Base-by-base conservation (phyloP, 2,888 invertebrate genomes). In the Myopa tessellatipennis region DNA sequence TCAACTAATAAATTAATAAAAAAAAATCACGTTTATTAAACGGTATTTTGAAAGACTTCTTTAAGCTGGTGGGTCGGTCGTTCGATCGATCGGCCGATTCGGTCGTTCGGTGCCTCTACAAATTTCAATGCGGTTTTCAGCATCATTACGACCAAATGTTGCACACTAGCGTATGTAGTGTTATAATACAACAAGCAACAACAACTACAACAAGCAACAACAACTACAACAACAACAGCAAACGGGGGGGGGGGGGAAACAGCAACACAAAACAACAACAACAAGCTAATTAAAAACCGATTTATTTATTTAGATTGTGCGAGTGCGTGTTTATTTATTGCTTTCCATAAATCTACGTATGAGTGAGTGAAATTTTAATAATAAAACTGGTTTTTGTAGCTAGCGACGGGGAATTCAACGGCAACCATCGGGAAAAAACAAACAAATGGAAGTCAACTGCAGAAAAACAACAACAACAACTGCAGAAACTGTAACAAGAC, bases 251-350 rank as follows among this genome's bases (percentile, higher is more conserved):
- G n/a, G 10, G 4, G 16, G 52, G 36, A 26, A 26, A 63, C 26
- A 63, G 26, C 61, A 63, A 34, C 16, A 52, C 52, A 12, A 18
- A 69, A 14, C 45, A 69, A 52, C 69, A 69, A 69, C 69, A 50
- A 26, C 45, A 79, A 85, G 83, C 84, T 85, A 85, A 85, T 85
- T 85, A 85, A 85, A 85, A 83, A 83, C 79, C 81, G 81, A 85
- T 85, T 84, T 85, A 81, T 45, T 84, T 84, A 83, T 80, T 76
- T 74, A 80, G 83, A 82, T 81, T 38, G 16, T 14, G 36, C 10
- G 14, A 34, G 50, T 50, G 45, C 10, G 18, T 10, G 52, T 45
- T 14, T 50, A 69, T 69, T 69, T 69, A 69, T 50, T 50, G 52
- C 69, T n/a, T 69, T 69, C 14, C 69, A 50, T 69, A 45, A 50